Evolutionary conservation across 2,113 vertebrate species (phyloP).

Genomic region (Pterophyllum scalare): DNA sequence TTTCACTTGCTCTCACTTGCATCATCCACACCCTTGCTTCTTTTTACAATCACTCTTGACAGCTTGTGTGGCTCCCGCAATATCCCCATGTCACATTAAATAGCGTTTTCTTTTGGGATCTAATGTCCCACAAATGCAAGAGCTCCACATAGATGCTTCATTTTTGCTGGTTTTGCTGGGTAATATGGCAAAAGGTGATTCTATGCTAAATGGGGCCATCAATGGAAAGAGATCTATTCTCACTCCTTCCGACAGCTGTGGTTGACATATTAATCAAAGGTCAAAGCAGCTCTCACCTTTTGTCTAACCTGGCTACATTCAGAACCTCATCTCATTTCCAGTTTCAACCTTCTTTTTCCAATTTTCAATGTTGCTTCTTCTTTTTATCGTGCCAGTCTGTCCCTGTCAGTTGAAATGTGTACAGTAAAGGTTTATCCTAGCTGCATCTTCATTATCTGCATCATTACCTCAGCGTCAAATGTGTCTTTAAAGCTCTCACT

Average conservation of each 20-base stretch:
- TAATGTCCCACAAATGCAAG: neutral
- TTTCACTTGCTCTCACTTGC: neutral
- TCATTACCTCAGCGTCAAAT: constrained; percentile 1
- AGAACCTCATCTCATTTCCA: neutral
- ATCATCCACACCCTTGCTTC: neutral
- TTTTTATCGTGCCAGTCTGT: neutral
- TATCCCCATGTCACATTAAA: neutral
- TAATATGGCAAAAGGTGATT: neutral
- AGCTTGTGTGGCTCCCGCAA: constrained; percentile 4
- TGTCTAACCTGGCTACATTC: neutral
- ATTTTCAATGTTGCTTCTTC: neutral
- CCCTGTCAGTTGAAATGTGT: neutral
- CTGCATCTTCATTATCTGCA: neutral
- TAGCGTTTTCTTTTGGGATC: neutral
- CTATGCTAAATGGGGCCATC: neutral
- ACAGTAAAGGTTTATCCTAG: neutral
- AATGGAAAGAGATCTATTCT: neutral
- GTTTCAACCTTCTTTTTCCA: neutral
- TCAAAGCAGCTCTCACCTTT: neutral
- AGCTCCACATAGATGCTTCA: neutral
- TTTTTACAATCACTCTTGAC: constrained; percentile 2
- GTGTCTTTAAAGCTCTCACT: neutral
- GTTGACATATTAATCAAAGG: neutral
- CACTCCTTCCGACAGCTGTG: neutral
- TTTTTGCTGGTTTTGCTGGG: neutral